Base-by-base conservation (phyloP, 1,140 invertebrate species). In the Lordiphosa clarofinis region DNA sequence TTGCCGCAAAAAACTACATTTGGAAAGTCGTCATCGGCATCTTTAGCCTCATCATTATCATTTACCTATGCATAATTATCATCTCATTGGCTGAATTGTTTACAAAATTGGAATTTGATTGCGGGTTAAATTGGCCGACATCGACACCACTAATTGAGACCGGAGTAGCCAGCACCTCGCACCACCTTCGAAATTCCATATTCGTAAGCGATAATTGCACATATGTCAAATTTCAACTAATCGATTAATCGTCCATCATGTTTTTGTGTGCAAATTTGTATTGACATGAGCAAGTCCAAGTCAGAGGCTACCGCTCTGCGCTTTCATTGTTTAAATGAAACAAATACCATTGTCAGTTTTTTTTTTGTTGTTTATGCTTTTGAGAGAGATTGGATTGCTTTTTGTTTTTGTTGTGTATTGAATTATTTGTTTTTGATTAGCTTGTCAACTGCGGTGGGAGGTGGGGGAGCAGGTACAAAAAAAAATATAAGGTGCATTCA, bases 191-290 rank as follows among this genome's bases (percentile, higher is more conserved):
- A n/a, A n/a, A n/a, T n/a, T n/a, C n/a, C n/a, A n/a, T n/a, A n/a
- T n/a, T n/a, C n/a, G n/a, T n/a, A n/a, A n/a, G n/a, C n/a, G 59
- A 64, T 79, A 73, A 73, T 81, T 81, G 64, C 43, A 9, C 56
- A 50, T 46, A 55, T 79, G 69, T 73, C 75, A 70, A 52, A 69
- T 58, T 55, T 60, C 59, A 73, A 50, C 64, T 54, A 79, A 74
- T 81, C 71, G 67, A 74, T 82, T 81, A 58, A 71, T 71, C 56
- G 75, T 55, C 56, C n/a, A n/a, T n/a, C 52, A 52, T 48, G 37
- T 68, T 64, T 52, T 24, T 52, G 40, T 67, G 47, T 57, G 13
- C 36, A 44, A 58, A 28, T 46, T 56, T 58, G 47, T 49, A 37
- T 37, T 21, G 36, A 28, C 24, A 28, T 28, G 24, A 28, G 24